Base-by-base conservation (phyloP, 2,888 invertebrate species). In the Drosophila diplacantha region DNA sequence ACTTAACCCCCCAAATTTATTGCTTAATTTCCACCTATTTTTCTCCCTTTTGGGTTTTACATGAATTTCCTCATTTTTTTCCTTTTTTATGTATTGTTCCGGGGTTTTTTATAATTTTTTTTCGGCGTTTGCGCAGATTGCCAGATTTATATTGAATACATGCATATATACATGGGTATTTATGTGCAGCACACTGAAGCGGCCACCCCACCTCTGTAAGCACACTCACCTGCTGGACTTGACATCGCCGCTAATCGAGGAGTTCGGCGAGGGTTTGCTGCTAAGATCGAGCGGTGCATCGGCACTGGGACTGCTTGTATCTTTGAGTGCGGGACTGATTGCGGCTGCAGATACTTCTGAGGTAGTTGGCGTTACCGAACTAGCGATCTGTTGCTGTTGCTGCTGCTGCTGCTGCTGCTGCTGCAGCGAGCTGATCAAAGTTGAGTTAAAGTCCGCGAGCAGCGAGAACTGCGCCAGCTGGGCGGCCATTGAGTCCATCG, bases 231-330 rank as follows among this genome's bases (percentile, higher is more conserved):
- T 93, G 90, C 91, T 92, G 92, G 93, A 88, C 88, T 93, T 91
- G 73, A 89, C 88, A 85, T 91, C 91, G 61, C 87, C 86, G 79
- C 86, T 85, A 62, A 85, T 85, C 79, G 86, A 86, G 84, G 87
- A 88, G 75, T 86, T 87, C 71, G 90, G 90, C 72, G 90, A 92
- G 84, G 90, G 93, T 90, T 92, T 95, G 86, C 94, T 93, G 90
- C 95, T 95, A 85, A 96, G 92, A 90, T 96, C 95, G 83, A 96
- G 91, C 20, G 95, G 95, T 63, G 85, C 85, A 84, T 89, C 78
- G 46, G 68, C 87, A 86, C 85, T 88, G 72, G 90, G 89, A 84
- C 90, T 90, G 56, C 91, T 90, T 14, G 91, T 85, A 73, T 87
- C 86, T 84, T 88, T 88, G 73, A 85, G 86, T 80, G 85, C 75